A percentile compares a stretch with the other conserved stretches of the same genome.
Evolutionary conservation across 2,797 vertebrate genomes (phyloP).

Genomic region (Characodon lateralis): DNA sequence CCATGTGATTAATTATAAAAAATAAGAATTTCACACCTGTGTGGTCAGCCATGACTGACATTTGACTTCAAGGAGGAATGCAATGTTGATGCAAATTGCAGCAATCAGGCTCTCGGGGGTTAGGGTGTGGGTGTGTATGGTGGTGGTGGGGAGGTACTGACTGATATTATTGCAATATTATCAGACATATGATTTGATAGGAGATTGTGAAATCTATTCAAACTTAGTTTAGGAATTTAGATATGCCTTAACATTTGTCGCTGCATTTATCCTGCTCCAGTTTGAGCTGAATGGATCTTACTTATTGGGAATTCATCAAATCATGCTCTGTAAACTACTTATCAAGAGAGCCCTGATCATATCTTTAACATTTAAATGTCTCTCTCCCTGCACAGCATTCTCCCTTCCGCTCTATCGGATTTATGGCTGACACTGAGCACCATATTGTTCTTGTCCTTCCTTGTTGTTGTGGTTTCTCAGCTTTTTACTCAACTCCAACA

Average conservation of each 20-base stretch:
- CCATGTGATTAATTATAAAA: constrained; percentile 10
- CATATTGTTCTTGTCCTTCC: constrained; percentile 42
- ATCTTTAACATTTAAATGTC: constrained; percentile 43
- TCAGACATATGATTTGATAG: too few species aligned
- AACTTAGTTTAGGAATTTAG: background rate
- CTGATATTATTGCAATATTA: background rate
- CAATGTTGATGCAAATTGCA: constrained; percentile 26
- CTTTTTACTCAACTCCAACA: constrained; percentile 39
- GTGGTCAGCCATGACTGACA: constrained; percentile 10
- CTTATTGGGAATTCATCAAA: constrained; percentile 21
- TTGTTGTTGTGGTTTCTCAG: constrained; percentile 31
- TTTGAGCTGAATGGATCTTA: background rate
- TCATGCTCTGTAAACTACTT: constrained; percentile 31
- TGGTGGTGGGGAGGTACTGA: background rate
- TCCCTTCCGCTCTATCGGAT: constrained; percentile 23
- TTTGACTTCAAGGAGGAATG: background rate
- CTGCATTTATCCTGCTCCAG: background rate
- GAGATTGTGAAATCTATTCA: background rate
- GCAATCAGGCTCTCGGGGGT: background rate
- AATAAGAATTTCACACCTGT: background rate
- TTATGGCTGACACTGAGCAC: constrained; percentile 27
- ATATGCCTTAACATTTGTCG: background rate
- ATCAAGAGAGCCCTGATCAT: constrained; percentile 41
- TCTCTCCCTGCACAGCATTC: constrained; percentile 16
- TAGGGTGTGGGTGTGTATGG: too few species aligned